Conservation (phyloP, 2,797 vertebrate species). For the Dendrocincla tyrannina region DNA sequence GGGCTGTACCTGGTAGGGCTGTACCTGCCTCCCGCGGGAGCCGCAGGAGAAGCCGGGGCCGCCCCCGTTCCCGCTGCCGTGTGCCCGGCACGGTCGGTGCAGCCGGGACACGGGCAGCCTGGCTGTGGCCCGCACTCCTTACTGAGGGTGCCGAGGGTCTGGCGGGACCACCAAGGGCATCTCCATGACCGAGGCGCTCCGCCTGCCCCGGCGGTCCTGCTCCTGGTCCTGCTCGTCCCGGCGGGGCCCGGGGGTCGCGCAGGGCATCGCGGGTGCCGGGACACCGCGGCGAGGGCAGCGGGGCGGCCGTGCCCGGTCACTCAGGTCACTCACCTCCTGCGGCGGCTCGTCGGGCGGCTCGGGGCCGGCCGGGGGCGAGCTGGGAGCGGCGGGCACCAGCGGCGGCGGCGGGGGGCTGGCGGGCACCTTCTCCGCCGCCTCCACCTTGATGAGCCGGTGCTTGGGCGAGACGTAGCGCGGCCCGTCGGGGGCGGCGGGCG, state of each 20-base stretch:
- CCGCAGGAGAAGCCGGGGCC: not conserved
- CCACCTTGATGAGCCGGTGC: constrained; percentile 91
- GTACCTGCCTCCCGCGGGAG: not conserved
- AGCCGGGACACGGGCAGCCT: not conserved
- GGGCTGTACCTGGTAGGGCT: too few relatives aligned
- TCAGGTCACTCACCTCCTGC: constrained; percentile 25
- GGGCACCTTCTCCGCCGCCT: constrained; percentile 80
- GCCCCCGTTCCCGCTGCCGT: not conserved
- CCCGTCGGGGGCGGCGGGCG: constrained; percentile 65
- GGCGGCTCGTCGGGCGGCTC: not conserved
- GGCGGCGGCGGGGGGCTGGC: constrained; percentile 77
- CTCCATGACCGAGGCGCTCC: not conserved
- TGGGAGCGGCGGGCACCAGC: constrained; percentile 43
- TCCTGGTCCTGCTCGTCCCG: not conserved
- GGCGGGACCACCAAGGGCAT: not conserved
- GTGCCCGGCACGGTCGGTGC: not conserved
- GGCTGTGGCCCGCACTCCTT: not conserved
- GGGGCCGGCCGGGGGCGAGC: constrained; percentile 56
- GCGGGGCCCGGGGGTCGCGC: not conserved
- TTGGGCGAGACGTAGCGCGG: constrained; percentile 86
- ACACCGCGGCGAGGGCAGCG: not conserved
- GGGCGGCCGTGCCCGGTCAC: not conserved
- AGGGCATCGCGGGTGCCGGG: not conserved
- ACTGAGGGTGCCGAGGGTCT: not conserved
- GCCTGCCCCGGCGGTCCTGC: not conserved